Percentiles rank a stretch among this genome's conserved stretches.
phyloP scores from a whole-genome alignment of 2,888 invertebrate genomes.

The Chorisops tibialis region DNA sequence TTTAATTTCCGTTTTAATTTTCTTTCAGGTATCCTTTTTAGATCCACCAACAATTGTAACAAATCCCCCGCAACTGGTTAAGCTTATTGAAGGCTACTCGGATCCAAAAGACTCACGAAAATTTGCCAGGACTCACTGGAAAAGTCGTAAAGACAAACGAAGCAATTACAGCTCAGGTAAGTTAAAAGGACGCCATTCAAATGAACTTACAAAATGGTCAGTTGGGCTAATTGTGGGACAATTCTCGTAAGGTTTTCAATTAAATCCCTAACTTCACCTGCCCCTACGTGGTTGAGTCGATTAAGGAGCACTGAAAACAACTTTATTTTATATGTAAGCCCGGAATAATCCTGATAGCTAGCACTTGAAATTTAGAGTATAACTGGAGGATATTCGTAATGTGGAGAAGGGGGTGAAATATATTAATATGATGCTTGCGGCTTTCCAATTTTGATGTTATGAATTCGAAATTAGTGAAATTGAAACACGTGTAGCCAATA shows the following conservation, averaged over 20 bases:
- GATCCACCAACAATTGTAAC: conserved; percentile 36
- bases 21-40: conserved; percentile 38
- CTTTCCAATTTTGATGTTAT: not conserved
- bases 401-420: no score
- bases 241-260: no score
- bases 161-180: conserved; percentile 51
- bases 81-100: conserved; percentile 51
- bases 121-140: conserved; percentile 32
- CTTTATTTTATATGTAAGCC: no score
- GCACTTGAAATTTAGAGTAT: no score
- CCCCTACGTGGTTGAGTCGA: no score
- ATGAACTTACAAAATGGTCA: not conserved
- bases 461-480: conserved; percentile 21
- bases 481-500: conserved; percentile 11
- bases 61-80: conserved; percentile 40
- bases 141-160: conserved; percentile 38
- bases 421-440: no score
- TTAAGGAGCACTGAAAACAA: no score
- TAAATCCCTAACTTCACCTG: no score
- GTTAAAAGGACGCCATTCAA: conserved; percentile 21
- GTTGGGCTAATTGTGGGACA: no score
- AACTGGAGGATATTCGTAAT: no score
- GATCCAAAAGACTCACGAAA: conserved; percentile 51
- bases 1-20: not conserved
- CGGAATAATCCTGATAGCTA: no score